Conservation (phyloP, 2,888 invertebrate genomes). For the Spilarctia lutea region DNA sequence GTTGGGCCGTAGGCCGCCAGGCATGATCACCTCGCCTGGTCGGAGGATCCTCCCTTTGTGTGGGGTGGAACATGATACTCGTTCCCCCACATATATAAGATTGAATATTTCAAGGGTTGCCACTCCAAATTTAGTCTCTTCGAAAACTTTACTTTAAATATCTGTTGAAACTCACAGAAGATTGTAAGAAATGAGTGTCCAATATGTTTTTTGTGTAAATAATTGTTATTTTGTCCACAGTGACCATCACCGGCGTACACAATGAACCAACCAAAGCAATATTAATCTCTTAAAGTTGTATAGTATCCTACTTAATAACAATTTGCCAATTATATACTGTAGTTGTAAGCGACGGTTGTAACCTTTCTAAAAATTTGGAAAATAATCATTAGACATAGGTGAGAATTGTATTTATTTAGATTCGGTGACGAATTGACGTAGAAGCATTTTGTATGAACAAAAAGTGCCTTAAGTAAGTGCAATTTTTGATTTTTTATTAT, state of each 20-base stretch:
- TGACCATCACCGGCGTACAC: slow-evolving; percentile 56
- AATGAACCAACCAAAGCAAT: slow-evolving; percentile 72
- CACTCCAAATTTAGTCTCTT: neutral
- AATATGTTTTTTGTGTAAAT: neutral
- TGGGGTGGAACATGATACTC: no score
- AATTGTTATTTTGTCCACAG: slow-evolving; percentile 61
- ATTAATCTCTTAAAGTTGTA: slow-evolving; percentile 62
- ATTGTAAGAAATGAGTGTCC: neutral
- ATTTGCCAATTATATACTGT: slow-evolving; percentile 55
- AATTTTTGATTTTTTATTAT: slow-evolving; percentile 30
- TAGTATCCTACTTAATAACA: slow-evolving; percentile 53
- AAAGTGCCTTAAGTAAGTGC: slow-evolving; percentile 56
- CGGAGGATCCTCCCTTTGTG: no score
- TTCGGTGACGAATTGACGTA: slow-evolving; percentile 47
- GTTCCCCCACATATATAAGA: no score
- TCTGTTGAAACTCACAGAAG: neutral
- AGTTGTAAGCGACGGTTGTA: slow-evolving; percentile 50
- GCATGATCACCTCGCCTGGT: no score
- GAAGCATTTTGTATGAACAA: slow-evolving; percentile 48
- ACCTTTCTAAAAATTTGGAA: slow-evolving; percentile 23
- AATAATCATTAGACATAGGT: slow-evolving; percentile 1
- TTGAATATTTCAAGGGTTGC: neutral
- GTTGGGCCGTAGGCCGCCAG: no score
- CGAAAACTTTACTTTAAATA: neutral
- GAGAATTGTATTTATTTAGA: slow-evolving; percentile 15